Conservation (phyloP, 2,888 invertebrate genomes). For the Apamea crenata region DNA sequence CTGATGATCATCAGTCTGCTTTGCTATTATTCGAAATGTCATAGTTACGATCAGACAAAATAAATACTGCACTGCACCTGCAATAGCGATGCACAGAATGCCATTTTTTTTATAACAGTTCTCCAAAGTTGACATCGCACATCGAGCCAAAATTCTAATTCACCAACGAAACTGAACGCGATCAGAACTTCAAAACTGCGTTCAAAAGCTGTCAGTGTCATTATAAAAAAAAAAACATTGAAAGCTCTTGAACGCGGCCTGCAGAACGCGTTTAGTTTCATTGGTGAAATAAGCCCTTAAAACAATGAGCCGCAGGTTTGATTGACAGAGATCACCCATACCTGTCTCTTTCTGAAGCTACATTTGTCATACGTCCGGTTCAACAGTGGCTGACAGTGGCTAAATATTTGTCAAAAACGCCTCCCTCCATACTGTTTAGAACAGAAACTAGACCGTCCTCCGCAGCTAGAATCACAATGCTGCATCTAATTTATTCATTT, state of each 20-base stretch:
- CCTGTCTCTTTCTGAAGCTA: neutral
- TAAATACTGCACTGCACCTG: neutral
- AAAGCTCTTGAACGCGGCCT: neutral
- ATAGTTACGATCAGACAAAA: neutral
- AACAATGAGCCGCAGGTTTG: neutral
- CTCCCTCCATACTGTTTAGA: conserved; percentile 1
- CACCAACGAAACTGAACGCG: neutral
- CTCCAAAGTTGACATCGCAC: neutral
- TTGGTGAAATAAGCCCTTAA: neutral
- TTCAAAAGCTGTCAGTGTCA: too few relatives aligned
- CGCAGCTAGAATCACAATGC: conserved; percentile 22
- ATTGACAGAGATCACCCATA: neutral
- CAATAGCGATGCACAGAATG: neutral
- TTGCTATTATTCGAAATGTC: neutral
- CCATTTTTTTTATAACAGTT: neutral
- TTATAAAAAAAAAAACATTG: neutral
- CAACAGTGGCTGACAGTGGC: neutral
- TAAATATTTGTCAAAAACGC: neutral
- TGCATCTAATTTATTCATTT: conserved; percentile 57
- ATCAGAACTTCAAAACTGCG: neutral
- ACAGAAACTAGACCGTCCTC: neutral
- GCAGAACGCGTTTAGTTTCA: neutral
- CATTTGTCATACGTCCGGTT: neutral
- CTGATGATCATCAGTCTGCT: neutral
- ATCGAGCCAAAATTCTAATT: neutral